Conservation (phyloP, 2,888 invertebrate genomes). For the Campoplex capitator region DNA sequence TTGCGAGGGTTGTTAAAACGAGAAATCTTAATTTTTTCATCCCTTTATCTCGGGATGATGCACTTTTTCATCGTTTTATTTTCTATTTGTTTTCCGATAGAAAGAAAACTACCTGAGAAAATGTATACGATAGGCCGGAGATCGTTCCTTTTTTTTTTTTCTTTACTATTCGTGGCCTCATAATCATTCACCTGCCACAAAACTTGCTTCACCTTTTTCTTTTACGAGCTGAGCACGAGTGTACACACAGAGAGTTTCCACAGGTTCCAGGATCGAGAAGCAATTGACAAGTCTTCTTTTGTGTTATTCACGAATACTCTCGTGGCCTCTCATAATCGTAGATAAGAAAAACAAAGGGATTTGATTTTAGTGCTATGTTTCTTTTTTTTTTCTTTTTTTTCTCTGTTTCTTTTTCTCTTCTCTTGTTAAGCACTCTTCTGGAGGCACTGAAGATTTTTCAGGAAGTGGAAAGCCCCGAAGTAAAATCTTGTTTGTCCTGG, state of each 20-base stretch:
- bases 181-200: conserved; percentile 58
- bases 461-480: conserved; percentile 69
- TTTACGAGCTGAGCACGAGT: conserved; percentile 39
- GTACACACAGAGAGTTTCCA: conserved; percentile 29
- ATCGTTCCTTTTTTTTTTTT: conserved; percentile 14
- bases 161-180: conserved; percentile 21
- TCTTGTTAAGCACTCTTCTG: conserved; percentile 19
- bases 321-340: conserved; percentile 12
- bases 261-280: conserved; percentile 40
- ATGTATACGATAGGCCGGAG: conserved; percentile 15
- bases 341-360: conserved; percentile 60
- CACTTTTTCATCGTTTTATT: conserved; percentile 48
- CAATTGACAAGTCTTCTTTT: conserved; percentile 28
- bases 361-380: conserved; percentile 50
- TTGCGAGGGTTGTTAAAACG: background rate
- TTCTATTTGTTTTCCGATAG: conserved; percentile 53
- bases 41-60: background rate
- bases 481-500: conserved; percentile 69
- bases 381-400: conserved; percentile 33
- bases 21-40: background rate
- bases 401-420: background rate
- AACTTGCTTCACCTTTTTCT: conserved; percentile 30
- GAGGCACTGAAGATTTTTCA: conserved; percentile 52
- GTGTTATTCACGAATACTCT: conserved; percentile 36
- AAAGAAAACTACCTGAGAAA: conserved; percentile 49